Evolutionary conservation across 2,797 vertebrate species (phyloP), one percentile per base, ranked within the genome.

Genomic region (Parambassis ranga): DNA sequence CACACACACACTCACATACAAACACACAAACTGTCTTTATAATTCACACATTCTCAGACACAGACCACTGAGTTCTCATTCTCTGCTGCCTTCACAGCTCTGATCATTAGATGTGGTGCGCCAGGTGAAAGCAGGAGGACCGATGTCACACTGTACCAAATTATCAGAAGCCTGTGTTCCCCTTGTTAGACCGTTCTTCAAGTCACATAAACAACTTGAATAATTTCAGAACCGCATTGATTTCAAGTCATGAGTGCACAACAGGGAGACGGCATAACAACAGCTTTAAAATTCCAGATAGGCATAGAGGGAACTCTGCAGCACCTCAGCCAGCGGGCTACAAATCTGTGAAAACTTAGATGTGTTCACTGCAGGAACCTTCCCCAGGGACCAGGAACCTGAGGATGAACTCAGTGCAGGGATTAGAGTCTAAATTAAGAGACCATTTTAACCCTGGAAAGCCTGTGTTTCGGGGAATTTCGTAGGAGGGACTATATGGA

Each of bases 1-100:
- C 52, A 38, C 53, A 33, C 38, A 41, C 41, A 47, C 28, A 44
- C 50, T 49, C 41, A 43, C 14, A 30, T 20, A 38, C 33, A 44
- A 41, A 50, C 11, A 15, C n/a, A 41, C 20, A 32, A n/a, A n/a
- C n/a, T n/a, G n/a, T n/a, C n/a, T n/a, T n/a, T n/a, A n/a, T n/a
- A n/a, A n/a, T n/a, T n/a, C n/a, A 33, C 31, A 15, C 32, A 33
- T 5, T n/a, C 24, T 43, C 26, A 33, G 10, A 4, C 24, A 19
- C 0, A 2, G 3, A 14, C 15, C 33, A 59, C 33, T 55, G 30
- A 30, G 27, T 36, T 8, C n/a, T 9, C 1, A 30, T 30, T 9
- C 26, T 33, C 11, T 11, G 38, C 16, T 1, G 13, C 24, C 7
- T 37, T 22, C 19, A 30, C 30, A 36, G 32, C 33, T 62, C 35